Conservation (phyloP, 1,140 invertebrate genomes). For the Mya arenaria region DNA sequence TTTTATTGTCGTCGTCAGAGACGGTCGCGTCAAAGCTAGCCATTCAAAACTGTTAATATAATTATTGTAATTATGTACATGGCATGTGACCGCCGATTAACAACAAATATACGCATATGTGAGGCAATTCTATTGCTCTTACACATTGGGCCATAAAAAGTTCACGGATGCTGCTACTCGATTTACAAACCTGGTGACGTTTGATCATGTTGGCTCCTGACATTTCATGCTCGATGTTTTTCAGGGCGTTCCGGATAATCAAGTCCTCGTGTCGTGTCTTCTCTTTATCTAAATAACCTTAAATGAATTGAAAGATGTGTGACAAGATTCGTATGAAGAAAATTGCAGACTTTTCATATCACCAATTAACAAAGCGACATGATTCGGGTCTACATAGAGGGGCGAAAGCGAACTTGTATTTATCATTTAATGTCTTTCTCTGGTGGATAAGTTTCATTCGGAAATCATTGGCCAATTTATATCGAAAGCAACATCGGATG, state of each 20-base stretch:
- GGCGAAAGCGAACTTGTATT: no score
- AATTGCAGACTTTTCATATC: no score
- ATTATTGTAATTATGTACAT: neutral
- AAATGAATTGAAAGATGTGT: no score
- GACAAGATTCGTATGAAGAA: no score
- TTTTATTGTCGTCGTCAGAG: neutral
- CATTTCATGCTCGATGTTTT: slow-evolving; percentile 50
- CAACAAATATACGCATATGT: no score
- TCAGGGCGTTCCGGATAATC: slow-evolving; percentile 59
- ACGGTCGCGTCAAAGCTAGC: neutral
- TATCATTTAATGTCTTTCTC: no score
- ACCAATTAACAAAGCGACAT: no score
- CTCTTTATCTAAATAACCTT: slow-evolving; percentile 57
- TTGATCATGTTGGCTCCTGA: slow-evolving; percentile 40
- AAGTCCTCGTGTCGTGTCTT: slow-evolving; percentile 59
- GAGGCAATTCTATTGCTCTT: no score
- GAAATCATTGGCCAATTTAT: no score
- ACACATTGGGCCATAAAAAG: neutral
- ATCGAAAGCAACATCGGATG: no score
- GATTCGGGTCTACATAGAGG: no score
- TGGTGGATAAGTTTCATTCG: no score
- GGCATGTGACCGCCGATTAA: neutral
- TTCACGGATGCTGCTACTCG: neutral
- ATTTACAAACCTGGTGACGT: slow-evolving; percentile 30
- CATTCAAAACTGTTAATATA: neutral